These are phyloP conservation scores for Helobdella robusta DNA, from an alignment of 2,888 invertebrate genomes.

Conservation along the genomic window DNA sequence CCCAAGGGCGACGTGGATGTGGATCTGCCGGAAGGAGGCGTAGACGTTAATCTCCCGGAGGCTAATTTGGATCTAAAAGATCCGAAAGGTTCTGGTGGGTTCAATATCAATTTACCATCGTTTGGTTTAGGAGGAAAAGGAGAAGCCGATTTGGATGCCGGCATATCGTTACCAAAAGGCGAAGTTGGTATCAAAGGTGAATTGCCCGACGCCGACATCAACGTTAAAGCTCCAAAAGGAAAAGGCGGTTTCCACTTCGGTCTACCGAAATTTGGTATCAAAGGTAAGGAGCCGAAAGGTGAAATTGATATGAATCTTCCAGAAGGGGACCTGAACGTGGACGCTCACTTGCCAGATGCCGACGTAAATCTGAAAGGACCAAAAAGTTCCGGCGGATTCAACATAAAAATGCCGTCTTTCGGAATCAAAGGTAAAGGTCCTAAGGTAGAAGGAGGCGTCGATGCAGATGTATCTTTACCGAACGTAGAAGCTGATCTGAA, in stretches of 20 bases:
- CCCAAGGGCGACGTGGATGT: slow-evolving; percentile 9
- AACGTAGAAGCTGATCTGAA: neutral
- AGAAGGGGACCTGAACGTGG: slow-evolving; percentile 19
- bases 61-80: slow-evolving; percentile 7
- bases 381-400: slow-evolving; percentile 20
- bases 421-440: slow-evolving; percentile 22
- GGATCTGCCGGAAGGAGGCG: neutral
- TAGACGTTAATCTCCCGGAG: neutral
- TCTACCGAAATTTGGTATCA: slow-evolving; percentile 26
- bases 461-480: slow-evolving; percentile 1
- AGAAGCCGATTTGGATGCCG: slow-evolving; percentile 16
- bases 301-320: slow-evolving; percentile 21
- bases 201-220: too few relatives aligned
- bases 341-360: slow-evolving; percentile 13
- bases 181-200: slow-evolving; percentile 4
- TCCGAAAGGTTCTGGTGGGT: slow-evolving; percentile 10
- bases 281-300: slow-evolving; percentile 20
- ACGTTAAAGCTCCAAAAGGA: slow-evolving; percentile 18
- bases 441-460: slow-evolving; percentile 16
- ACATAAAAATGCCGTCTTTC: slow-evolving; percentile 20
- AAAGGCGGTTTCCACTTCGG: slow-evolving; percentile 15
- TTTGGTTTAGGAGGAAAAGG: too few relatives aligned
- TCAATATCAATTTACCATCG: slow-evolving; percentile 4
- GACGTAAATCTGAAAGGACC: slow-evolving; percentile 15
- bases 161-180: slow-evolving; percentile 16